Base-by-base conservation (phyloP, 35 echinoderm and acorn worm species). In the Chiridota heheva region DNA sequence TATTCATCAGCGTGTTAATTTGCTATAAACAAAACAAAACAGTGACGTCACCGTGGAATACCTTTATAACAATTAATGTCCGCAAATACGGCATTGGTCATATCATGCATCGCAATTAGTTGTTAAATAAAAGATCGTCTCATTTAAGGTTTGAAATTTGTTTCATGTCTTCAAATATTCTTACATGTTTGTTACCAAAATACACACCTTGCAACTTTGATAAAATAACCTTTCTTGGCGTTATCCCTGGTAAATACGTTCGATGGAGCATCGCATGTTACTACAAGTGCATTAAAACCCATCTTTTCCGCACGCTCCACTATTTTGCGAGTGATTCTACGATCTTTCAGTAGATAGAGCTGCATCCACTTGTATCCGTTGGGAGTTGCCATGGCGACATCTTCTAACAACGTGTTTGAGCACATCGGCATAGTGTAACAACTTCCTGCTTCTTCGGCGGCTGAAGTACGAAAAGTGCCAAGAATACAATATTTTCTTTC, bases 281-380 rank as follows among this genome's bases (percentile, higher is more conserved):
- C 72, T 24, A 91, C 88, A 15, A 91, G 49, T n/a, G 88, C 88
- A 18, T 91, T 86, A 42, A 78, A 91, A 17, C 88, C 88, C 12
- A 63, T 51, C 40, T 29, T 78, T 60, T 91, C 88, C 1, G 88
- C 88, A 45, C 74, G 47, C 36, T 63, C 22, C 18, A 91, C 75
- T 1, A 91, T 48, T 20, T 72, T 57, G 29, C 78, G n/a, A 43
- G 88, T 86, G 3, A 58, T 77, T 24, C 29, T 18, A 1, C 82
- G 81, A 37, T 80, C 65, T 18, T 38, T 61, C 10, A 76, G 42
- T 32, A 91, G 31, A 44, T 91, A 84, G 7, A 73, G 33, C 39
- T 91, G 72, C 73, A 85, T 78, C 88, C 88, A 91, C 10, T 63
- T 60, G 62, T 58, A 5, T 6, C 72, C 73, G 29, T 42, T 71